Base-by-base conservation (phyloP, 2,113 vertebrate genomes). In the Perca fluviatilis region DNA sequence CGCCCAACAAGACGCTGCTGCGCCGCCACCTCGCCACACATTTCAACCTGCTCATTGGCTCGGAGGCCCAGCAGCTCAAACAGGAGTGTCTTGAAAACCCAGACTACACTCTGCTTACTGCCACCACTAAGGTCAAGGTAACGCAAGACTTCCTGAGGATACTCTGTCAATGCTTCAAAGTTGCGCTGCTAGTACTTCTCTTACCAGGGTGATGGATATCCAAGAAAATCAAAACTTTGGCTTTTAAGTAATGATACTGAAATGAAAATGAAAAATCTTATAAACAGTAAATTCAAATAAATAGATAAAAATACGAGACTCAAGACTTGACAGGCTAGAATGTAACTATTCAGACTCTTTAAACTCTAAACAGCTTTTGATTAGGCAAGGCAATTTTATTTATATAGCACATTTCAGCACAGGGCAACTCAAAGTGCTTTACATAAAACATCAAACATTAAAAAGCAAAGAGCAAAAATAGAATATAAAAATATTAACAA, bases 101-200 rank as follows among this genome's bases (percentile, higher is more conserved):
- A 0, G 97, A 99, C 85, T 99, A 99, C 0, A 89, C 95, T 13
- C 93, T 99, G 14, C 94, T 99, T 23, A 99, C 98, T 27, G 98
- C 98, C 23, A 99, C 98, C 1, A 97, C 98, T 80, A 99, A 98
- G 93, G 96, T 99, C 79, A 99, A 99, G 97, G 98, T 99, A 86
- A 73, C 47, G 3, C n/a, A 3, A 5, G 14, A 25, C 12, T 30
- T 27, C 6, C 1, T 18, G 49, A 71, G 4, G 30, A 23, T 4
- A 14, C 13, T 50, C 1, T 0, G 0, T 57, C 19, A 23, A 15
- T 15, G 58, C 7, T 69, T 57, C 11, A 2, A 21, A 21, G 5
- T 5, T 33, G 25, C 49, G 11, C 57, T 23, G 18, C 12, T 50
- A 23, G 23, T 18, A 69, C 21, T 30, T 47, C 14, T 72, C 36